A percentile compares a stretch with the other conserved stretches of the same genome.
These are phyloP conservation scores for Pagetopsis macropterus DNA, from an alignment of 2,797 vertebrate genomes.

Conservation along the genomic window DNA sequence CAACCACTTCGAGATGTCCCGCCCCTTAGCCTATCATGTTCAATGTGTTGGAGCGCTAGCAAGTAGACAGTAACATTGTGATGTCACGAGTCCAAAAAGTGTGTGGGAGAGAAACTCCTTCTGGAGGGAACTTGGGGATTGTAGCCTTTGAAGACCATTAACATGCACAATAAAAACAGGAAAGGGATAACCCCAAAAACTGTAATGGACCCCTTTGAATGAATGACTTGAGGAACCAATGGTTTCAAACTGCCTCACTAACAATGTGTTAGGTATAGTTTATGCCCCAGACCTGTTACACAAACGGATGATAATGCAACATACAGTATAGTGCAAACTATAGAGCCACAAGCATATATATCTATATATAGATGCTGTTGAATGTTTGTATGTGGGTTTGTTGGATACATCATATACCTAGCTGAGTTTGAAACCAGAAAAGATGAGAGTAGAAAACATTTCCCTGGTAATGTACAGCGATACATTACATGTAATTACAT, in stretches of 20 bases:
- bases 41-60: no score
- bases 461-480: slow-evolving; percentile 25
- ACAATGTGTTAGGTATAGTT: background rate
- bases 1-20: no score
- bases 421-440: slow-evolving; percentile 27
- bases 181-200: no score
- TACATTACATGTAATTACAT: slow-evolving; percentile 57
- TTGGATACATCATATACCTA: slow-evolving; percentile 13
- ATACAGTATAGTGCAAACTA: background rate
- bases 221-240: background rate
- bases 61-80: no score
- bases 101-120: no score
- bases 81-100: no score
- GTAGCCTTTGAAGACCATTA: no score
- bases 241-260: background rate
- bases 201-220: background rate
- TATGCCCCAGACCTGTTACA: background rate
- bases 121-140: no score
- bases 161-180: no score
- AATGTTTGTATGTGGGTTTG: slow-evolving; percentile 5
- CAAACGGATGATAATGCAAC: background rate
- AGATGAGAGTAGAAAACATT: slow-evolving; percentile 37
- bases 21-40: no score
- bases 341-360: background rate
- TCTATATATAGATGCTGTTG: background rate